phyloP scores from a whole-genome alignment of 2,888 invertebrate species.

The Caprella mutica region DNA sequence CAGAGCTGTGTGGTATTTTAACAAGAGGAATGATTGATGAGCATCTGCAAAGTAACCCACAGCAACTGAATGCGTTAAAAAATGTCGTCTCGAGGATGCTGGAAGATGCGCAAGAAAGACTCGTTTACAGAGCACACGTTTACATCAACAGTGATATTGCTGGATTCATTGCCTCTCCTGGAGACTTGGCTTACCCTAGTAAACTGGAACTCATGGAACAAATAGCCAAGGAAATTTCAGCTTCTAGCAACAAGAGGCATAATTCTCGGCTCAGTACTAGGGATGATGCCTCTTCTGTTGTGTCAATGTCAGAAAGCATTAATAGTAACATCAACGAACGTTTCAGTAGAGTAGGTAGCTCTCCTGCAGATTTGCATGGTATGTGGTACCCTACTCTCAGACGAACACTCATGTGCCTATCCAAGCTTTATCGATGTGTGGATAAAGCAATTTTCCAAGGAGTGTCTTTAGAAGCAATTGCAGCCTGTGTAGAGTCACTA shows the following conservation, averaged over 20 bases:
- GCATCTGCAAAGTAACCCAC: constrained; percentile 67
- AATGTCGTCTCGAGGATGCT: constrained; percentile 66
- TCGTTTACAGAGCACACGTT: constrained; percentile 88
- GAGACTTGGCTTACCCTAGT: constrained; percentile 95
- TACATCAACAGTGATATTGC: constrained; percentile 86
- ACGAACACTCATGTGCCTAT: constrained; percentile 83
- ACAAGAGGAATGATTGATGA: constrained; percentile 63
- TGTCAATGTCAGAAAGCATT: too few relatives aligned
- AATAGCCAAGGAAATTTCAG: constrained; percentile 36
- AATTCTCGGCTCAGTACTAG: constrained; percentile 38
- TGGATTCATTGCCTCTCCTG: constrained; percentile 67
- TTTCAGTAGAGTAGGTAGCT: constrained; percentile 39
- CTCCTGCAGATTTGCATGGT: constrained; percentile 92
- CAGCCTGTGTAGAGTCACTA: constrained; percentile 81
- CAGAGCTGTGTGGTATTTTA: constrained; percentile 55
- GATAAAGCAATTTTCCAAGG: constrained; percentile 93
- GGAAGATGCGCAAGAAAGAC: constrained; percentile 88
- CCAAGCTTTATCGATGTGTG: constrained; percentile 80
- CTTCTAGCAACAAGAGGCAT: constrained; percentile 35
- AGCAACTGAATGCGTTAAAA: constrained; percentile 63
- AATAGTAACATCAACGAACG: too few relatives aligned
- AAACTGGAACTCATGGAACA: constrained; percentile 96
- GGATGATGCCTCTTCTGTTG: constrained; percentile 56
- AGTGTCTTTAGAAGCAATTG: constrained; percentile 87
- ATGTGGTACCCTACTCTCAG: constrained; percentile 99